Evolutionary conservation across 2,888 invertebrate genomes (phyloP).

Genomic region (Epirrhoe alternata): DNA sequence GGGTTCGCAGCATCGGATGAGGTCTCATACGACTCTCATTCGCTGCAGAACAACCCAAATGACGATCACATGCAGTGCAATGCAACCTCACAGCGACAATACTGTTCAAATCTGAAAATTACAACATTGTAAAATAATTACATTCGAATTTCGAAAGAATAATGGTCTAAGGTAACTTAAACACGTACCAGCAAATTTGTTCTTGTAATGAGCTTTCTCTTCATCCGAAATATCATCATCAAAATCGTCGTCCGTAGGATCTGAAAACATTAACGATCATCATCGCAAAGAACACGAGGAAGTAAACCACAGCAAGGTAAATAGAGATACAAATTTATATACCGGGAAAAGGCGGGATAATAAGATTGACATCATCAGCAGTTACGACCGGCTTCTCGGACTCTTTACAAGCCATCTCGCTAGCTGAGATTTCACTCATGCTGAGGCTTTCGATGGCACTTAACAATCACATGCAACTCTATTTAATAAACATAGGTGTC

Average conservation of each 20-base stretch:
- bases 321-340: constrained; percentile 22
- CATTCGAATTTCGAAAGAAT: neutral
- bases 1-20: constrained; percentile 90
- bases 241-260: constrained; percentile 77
- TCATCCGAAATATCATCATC: constrained; percentile 82
- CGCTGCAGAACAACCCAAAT: constrained; percentile 89
- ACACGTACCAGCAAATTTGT: constrained; percentile 74
- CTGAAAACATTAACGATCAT: constrained; percentile 54
- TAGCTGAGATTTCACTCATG: constrained; percentile 69
- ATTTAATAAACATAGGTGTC: constrained; percentile 4
- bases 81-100: constrained; percentile 87
- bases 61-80: constrained; percentile 90
- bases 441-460: constrained; percentile 10
- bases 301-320: neutral
- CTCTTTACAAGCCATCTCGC: constrained; percentile 59
- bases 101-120: constrained; percentile 81
- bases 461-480: constrained; percentile 12
- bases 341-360: constrained; percentile 76
- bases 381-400: constrained; percentile 72
- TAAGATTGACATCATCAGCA: constrained; percentile 61
- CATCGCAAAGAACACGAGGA: neutral
- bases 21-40: constrained; percentile 87
- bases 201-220: constrained; percentile 80
- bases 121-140: constrained; percentile 6
- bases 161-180: neutral